Conservation (phyloP, 2,113 vertebrate genomes). For the Sebastes schlegelii region DNA sequence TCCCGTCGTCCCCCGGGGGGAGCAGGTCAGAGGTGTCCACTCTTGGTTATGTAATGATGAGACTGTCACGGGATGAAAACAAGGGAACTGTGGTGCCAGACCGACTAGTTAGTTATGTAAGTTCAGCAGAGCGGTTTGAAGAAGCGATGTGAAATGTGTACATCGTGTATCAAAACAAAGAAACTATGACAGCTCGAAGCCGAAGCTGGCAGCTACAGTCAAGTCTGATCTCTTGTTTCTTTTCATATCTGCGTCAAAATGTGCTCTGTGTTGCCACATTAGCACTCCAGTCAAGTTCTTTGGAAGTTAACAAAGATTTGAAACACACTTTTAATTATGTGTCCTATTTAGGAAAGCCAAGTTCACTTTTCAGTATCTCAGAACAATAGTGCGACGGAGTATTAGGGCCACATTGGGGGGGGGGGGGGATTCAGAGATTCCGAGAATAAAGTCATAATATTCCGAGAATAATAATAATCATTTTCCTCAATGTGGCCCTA, state of each 20-base stretch:
- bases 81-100: conserved; percentile 19
- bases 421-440: too few relatives aligned
- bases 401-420: too few relatives aligned
- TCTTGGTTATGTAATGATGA: conserved; percentile 41
- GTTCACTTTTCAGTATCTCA: neutral
- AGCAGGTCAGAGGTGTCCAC: conserved; percentile 31
- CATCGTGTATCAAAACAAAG: neutral
- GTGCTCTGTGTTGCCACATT: neutral
- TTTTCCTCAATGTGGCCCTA: too few relatives aligned
- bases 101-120: conserved; percentile 37
- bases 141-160: neutral
- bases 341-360: neutral
- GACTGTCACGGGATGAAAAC: conserved; percentile 25
- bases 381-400: too few relatives aligned
- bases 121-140: neutral
- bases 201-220: conserved; percentile 11
- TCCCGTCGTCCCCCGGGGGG: neutral
- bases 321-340: neutral
- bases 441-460: too few relatives aligned
- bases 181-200: neutral
- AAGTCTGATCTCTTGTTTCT: neutral
- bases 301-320: neutral
- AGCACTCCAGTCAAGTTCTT: neutral
- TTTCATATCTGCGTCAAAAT: neutral
- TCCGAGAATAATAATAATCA: too few relatives aligned